phyloP scores from a whole-genome alignment of 2,797 vertebrate genomes.

The Siniperca obscura region DNA sequence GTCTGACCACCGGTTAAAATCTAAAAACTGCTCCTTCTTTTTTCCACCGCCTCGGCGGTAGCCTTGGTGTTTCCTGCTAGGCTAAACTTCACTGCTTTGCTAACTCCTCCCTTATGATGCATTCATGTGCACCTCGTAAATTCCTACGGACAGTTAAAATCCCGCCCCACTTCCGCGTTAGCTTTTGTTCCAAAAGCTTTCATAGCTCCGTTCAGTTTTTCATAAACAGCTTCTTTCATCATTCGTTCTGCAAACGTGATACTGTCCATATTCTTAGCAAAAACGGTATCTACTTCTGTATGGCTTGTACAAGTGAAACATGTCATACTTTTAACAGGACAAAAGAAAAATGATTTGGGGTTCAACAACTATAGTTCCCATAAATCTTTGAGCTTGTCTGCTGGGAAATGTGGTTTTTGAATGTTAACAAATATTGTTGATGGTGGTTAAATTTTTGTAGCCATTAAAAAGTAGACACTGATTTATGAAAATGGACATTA shows the following conservation, averaged over 20 bases:
- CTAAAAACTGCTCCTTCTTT: slow-evolving; percentile 39
- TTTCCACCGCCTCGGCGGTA: slow-evolving; percentile 47
- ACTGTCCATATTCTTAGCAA: not conserved
- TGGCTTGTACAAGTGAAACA: not conserved
- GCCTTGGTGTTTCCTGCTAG: slow-evolving; percentile 79
- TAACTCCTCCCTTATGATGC: slow-evolving; percentile 79
- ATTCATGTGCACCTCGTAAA: slow-evolving; percentile 55
- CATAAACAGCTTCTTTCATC: not conserved
- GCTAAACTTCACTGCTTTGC: slow-evolving; percentile 73
- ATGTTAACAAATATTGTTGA: not conserved
- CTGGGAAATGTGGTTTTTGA: not conserved
- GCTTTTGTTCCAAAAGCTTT: not conserved
- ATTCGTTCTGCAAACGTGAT: not conserved
- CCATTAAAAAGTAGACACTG: not conserved
- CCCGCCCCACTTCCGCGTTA: slow-evolving; percentile 38
- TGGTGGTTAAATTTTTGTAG: not conserved
- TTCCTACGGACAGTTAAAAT: too few species aligned
- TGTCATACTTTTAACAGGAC: not conserved
- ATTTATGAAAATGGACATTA: not conserved
- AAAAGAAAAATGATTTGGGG: not conserved
- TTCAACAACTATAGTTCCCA: not conserved
- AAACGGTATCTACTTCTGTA: not conserved
- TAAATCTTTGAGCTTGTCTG: not conserved
- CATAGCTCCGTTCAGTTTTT: not conserved
- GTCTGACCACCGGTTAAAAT: slow-evolving; percentile 2